These are phyloP conservation scores for Rhagonycha fulva DNA, from an alignment of 2,888 invertebrate genomes.

Conservation along the genomic window DNA sequence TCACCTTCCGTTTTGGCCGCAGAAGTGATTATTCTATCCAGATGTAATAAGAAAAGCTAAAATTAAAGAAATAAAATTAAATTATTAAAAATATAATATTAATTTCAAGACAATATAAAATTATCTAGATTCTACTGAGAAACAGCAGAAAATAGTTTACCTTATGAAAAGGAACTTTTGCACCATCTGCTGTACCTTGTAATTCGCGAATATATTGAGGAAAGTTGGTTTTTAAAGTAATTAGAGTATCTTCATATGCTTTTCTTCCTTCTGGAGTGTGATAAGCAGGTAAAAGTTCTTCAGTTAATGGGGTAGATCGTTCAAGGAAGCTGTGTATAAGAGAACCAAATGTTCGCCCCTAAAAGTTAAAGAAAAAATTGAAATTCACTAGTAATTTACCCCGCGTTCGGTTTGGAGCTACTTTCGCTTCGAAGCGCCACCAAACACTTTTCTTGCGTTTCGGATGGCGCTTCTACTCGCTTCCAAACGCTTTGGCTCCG, in stretches of 20 bases:
- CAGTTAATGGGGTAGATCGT: conserved; percentile 64
- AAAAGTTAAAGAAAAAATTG: conserved; percentile 40
- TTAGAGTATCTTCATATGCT: conserved; percentile 76
- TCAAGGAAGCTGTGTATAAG: conserved; percentile 73
- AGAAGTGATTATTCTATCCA: conserved; percentile 78
- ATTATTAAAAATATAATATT: background rate
- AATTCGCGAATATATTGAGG: conserved; percentile 85
- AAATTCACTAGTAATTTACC: too few species aligned
- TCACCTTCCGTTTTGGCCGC: conserved; percentile 57
- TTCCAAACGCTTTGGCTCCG: too few species aligned
- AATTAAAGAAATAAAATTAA: conserved; percentile 30
- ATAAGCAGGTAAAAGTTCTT: conserved; percentile 72
- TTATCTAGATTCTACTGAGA: too few species aligned
- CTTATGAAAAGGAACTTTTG: conserved; percentile 81
- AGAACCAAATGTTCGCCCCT: conserved; percentile 80
- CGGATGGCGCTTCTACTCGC: too few species aligned
- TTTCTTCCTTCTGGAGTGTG: conserved; percentile 69
- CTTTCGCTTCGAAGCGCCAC: too few species aligned
- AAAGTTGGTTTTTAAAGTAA: conserved; percentile 68
- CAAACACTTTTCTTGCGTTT: too few species aligned
- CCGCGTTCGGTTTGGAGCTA: too few species aligned
- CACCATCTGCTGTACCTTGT: conserved; percentile 84
- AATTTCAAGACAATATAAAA: background rate
- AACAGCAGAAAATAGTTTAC: conserved; percentile 53
- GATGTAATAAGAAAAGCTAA: conserved; percentile 83